Percentiles rank a stretch among this genome's conserved stretches.
Evolutionary conservation across 2,888 invertebrate genomes (phyloP).

Genomic region (Drosophila parthenogenetica): DNA sequence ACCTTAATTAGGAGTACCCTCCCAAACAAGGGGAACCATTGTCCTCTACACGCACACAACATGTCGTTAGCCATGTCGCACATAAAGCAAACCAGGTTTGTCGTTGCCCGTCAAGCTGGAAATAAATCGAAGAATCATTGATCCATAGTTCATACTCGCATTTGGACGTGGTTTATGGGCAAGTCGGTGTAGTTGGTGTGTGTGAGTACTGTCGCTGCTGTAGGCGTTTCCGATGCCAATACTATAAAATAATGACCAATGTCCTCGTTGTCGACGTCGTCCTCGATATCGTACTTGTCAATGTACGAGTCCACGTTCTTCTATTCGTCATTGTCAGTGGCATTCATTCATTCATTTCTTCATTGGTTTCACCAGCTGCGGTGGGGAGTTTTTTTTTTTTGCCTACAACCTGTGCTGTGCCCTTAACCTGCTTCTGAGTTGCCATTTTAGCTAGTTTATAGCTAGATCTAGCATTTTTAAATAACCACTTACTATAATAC

Average conservation of each 20-base stretch:
- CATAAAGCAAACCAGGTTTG: conserved; percentile 8
- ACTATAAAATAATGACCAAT: conserved; percentile 8
- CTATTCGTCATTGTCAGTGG: conserved; percentile 2
- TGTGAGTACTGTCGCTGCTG: not conserved
- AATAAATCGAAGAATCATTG: conserved; percentile 22
- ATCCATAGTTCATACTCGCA: conserved; percentile 3
- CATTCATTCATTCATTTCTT: conserved; percentile 8
- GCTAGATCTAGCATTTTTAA: no score
- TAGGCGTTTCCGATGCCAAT: conserved; percentile 1
- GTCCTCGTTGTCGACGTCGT: conserved; percentile 1
- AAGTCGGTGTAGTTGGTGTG: not conserved
- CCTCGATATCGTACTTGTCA: conserved; percentile 4
- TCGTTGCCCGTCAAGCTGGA: conserved; percentile 21
- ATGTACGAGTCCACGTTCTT: conserved; percentile 1
- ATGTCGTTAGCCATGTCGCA: conserved; percentile 5
- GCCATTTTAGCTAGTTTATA: no score
- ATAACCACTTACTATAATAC: no score
- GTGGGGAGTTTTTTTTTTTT: not conserved
- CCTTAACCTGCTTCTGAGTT: conserved; percentile 1
- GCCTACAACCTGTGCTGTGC: not conserved
- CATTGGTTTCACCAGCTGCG: conserved; percentile 25
- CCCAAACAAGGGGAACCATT: conserved; percentile 1
- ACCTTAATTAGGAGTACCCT: conserved; percentile 53
- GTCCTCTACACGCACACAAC: conserved; percentile 25
- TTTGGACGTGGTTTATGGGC: not conserved